Evolutionary conservation across 2,113 vertebrate species (phyloP), one percentile per base, ranked within the genome.

Genomic region (Astur gentilis): DNA sequence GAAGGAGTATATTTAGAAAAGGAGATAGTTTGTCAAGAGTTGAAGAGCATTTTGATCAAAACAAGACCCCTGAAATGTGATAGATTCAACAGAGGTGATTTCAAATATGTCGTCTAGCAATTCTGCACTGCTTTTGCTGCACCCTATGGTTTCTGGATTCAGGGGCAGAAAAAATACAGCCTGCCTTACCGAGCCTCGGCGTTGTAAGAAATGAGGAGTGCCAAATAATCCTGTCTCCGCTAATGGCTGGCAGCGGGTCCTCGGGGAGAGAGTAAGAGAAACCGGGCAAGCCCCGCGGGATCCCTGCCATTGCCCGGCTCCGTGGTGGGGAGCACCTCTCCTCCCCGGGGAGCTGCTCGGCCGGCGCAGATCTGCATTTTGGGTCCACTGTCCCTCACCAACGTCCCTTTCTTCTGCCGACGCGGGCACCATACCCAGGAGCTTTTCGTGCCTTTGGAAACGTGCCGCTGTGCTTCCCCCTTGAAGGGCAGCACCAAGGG

Each of bases 291-390:
- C 31, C 25, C 42, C 2, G 5, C 15, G 64, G 19, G 16, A 54
- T 9, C 22, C 49, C 58, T 62, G 54, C 44, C 40, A 71, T 61
- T 7, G 19, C 64, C 26, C 49, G 47, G 58, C 29, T 76, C 10
- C 0, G 0, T 3, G 4, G 10, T 2, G 3, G 13, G 49, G 38
- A 62, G 1, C 18, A 16, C 13, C 45, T 75, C 16, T 64, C 10
- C 29, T n/a, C 11, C 44, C 55, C 2, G 4, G 19, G 38, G 66
- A 42, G 47, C 52, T 79, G 57, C 23, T 45, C 13, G 34, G 40
- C 16, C 5, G 3, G 10, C 9, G 1, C 13, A 26, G 7, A 11
- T 22, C 49, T 40, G 25, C 26, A 65, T 45, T 83, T 75, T 6
- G 52, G 22, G n/a, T 40, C 19, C 0, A 0, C 36, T 38, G 34